These are phyloP conservation scores for Ochropleura leucogaster DNA, from an alignment of 2,888 invertebrate genomes.

Conservation along the genomic window DNA sequence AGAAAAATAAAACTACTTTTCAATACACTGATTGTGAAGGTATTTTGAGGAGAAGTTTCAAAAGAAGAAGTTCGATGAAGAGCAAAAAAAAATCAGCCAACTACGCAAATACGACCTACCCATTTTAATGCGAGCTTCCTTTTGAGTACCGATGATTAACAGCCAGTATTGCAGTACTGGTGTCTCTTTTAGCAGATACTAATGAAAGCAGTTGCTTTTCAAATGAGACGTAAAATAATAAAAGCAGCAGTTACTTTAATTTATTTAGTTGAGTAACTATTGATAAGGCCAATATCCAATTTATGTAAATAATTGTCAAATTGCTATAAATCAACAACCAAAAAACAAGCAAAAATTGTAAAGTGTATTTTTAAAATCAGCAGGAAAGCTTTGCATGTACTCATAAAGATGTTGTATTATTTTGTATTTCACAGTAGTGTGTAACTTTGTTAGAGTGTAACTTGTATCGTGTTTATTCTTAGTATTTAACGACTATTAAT, in stretches of 20 bases:
- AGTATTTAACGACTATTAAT: neutral
- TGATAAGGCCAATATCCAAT: too few species aligned
- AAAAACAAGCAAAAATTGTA: neutral
- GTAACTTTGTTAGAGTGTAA: slow-evolving; percentile 22
- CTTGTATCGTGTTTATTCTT: neutral
- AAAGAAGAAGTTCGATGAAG: neutral
- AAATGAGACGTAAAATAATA: neutral
- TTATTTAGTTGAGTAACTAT: neutral
- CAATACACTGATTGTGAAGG: neutral
- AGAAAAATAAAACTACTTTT: slow-evolving; percentile 6
- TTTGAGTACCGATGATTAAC: neutral
- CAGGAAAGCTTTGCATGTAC: slow-evolving; percentile 31
- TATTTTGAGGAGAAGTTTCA: neutral
- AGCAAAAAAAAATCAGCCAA: neutral
- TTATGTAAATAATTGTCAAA: neutral
- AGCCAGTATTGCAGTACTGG: neutral
- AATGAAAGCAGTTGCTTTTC: slow-evolving; percentile 1
- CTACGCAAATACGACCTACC: slow-evolving; percentile 12
- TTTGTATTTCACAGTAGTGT: neutral
- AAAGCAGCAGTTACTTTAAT: neutral
- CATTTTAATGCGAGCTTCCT: neutral
- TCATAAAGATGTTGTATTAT: neutral
- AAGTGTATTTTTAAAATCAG: slow-evolving; percentile 14
- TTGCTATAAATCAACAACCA: slow-evolving; percentile 16
- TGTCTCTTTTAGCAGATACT: neutral